Conservation (phyloP, 2,888 invertebrate genomes). For the Xylocampa areola region DNA sequence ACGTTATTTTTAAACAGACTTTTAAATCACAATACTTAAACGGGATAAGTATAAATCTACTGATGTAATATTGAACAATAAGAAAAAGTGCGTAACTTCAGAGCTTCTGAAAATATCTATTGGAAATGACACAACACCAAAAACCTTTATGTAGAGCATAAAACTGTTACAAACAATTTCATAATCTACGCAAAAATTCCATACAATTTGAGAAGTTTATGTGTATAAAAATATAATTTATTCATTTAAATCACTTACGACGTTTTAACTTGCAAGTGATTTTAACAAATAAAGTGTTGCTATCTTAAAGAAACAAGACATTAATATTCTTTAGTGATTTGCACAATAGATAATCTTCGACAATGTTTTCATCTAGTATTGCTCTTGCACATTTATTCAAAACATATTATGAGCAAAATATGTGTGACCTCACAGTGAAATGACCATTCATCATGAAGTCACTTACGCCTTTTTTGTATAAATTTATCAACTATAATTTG, state of each 20-base stretch:
- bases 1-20: too few relatives aligned
- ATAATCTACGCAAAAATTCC: constrained; percentile 21
- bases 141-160: too few relatives aligned
- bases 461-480: neutral
- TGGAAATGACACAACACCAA: constrained; percentile 1
- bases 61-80: too few relatives aligned
- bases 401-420: constrained; percentile 57
- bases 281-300: constrained; percentile 29
- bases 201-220: constrained; percentile 39
- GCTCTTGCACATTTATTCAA: constrained; percentile 55
- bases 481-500: neutral
- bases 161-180: constrained; percentile 22
- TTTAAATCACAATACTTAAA: too few relatives aligned
- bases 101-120: constrained; percentile 22
- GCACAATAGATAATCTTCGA: constrained; percentile 20
- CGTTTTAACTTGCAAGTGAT: constrained; percentile 17
- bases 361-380: constrained; percentile 45
- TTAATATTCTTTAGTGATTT: constrained; percentile 12
- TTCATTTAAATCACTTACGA: constrained; percentile 36
- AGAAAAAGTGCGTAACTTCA: constrained; percentile 26
- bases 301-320: constrained; percentile 19
- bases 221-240: constrained; percentile 48
- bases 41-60: too few relatives aligned
- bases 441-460: constrained; percentile 15
- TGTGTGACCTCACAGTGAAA: constrained; percentile 22